Conservation (phyloP, 2,797 vertebrate genomes). For the Microchirus variegatus region DNA sequence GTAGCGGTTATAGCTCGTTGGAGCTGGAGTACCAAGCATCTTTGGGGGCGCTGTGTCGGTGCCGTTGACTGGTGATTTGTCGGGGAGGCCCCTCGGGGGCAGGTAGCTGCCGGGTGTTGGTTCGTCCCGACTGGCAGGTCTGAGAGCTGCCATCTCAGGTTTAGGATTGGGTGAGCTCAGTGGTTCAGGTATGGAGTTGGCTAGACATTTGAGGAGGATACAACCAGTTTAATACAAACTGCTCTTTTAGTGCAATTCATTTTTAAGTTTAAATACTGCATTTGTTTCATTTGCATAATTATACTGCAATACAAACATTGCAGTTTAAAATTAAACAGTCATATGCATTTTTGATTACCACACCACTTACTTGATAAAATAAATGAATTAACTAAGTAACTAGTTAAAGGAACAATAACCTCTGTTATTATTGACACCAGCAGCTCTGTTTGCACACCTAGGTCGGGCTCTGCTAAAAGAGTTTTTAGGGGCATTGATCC, state of each 20-base stretch:
- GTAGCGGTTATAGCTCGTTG: constrained; percentile 87
- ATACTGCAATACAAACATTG: no score
- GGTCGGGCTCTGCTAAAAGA: no score
- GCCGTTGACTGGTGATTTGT: constrained; percentile 89
- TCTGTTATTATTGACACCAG: no score
- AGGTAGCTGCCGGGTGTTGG: constrained; percentile 85
- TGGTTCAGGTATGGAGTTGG: constrained; percentile 84
- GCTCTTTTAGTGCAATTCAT: background rate
- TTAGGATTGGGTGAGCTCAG: constrained; percentile 84
- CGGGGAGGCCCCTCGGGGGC: constrained; percentile 84
- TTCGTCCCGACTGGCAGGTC: constrained; percentile 88
- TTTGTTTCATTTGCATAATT: no score
- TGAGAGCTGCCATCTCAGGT: constrained; percentile 86
- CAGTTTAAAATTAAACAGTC: no score
- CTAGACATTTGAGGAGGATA: constrained; percentile 65
- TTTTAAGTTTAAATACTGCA: no score
- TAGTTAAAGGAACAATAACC: no score
- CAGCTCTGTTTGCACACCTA: no score
- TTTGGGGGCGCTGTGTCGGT: constrained; percentile 82
- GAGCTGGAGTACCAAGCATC: constrained; percentile 65
- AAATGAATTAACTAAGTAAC: no score
- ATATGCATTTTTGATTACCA: no score
- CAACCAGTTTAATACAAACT: background rate
- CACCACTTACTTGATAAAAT: no score
- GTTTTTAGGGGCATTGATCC: no score